These are phyloP conservation scores for Neodiprion fabricii DNA, from an alignment of 1,140 invertebrate genomes.

Conservation along the genomic window DNA sequence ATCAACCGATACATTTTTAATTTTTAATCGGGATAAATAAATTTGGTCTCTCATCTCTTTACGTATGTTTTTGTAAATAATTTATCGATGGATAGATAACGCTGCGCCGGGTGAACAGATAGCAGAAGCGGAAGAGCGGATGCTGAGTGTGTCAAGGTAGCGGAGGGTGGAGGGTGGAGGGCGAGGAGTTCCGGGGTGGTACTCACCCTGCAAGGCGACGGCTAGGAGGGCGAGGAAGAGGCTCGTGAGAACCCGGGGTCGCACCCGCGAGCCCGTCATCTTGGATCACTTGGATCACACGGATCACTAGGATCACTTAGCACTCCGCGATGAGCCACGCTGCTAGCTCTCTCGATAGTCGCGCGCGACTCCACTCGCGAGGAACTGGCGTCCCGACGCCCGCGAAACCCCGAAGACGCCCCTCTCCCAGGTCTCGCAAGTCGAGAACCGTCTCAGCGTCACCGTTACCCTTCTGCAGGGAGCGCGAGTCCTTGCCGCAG, in stretches of 20 bases:
- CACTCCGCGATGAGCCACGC: slow-evolving; percentile 55
- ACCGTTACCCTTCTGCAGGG: not conserved
- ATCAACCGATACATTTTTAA: too few species aligned
- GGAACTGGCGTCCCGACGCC: slow-evolving; percentile 51
- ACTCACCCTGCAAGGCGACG: slow-evolving; percentile 58
- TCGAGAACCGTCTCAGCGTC: slow-evolving; percentile 3
- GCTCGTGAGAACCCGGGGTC: slow-evolving; percentile 54
- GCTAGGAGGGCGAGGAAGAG: slow-evolving; percentile 55
- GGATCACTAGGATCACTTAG: slow-evolving; percentile 36
- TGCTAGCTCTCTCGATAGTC: slow-evolving; percentile 51
- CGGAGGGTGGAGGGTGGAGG: too few species aligned
- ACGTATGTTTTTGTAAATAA: not conserved
- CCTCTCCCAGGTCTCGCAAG: slow-evolving; percentile 32
- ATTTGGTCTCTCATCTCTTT: not conserved
- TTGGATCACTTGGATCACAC: slow-evolving; percentile 33
- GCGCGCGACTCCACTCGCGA: slow-evolving; percentile 53
- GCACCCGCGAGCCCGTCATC: slow-evolving; percentile 59
- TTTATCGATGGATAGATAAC: too few species aligned
- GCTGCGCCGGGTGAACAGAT: not conserved
- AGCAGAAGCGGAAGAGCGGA: not conserved
- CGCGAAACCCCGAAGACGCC: slow-evolving; percentile 38
- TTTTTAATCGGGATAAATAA: too few species aligned
- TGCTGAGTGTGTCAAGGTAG: not conserved
- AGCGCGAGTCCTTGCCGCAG: not conserved
- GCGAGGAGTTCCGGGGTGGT: slow-evolving; percentile 14